Conservation (phyloP, 2,113 vertebrate genomes). For the Stegastes partitus region DNA sequence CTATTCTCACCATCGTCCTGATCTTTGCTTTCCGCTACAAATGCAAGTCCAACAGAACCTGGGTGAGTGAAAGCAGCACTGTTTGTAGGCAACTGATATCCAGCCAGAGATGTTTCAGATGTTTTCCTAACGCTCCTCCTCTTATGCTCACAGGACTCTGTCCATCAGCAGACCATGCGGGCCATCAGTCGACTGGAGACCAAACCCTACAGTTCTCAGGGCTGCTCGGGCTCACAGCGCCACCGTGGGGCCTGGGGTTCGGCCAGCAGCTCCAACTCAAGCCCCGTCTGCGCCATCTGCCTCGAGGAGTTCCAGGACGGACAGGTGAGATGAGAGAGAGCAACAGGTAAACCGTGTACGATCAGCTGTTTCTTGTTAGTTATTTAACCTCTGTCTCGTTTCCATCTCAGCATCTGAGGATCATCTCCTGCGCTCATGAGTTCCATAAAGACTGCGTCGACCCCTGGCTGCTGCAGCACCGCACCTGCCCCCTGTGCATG, state of each 20-base stretch:
- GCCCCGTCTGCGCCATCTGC: conserved; percentile 94
- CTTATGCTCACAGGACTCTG: conserved; percentile 84
- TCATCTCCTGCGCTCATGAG: conserved; percentile 96
- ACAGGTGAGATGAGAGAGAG: conserved; percentile 85
- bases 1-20: conserved; percentile 89
- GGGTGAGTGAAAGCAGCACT: conserved; percentile 82
- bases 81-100: not conserved
- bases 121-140: not conserved
- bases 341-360: not conserved
- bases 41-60: conserved; percentile 90
- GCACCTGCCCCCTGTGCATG: conserved; percentile 98
- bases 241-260: conserved; percentile 85
- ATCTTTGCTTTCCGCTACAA: conserved; percentile 91
- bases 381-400: not conserved
- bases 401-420: conserved; percentile 90
- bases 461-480: conserved; percentile 95
- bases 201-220: conserved; percentile 87
- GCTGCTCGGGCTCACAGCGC: conserved; percentile 77
- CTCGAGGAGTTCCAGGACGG: conserved; percentile 97
- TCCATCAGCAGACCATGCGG: conserved; percentile 93
- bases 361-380: not conserved
- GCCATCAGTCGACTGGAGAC: conserved; percentile 93
- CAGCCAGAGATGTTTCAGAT: not conserved
- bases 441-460: conserved; percentile 97
- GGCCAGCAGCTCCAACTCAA: conserved; percentile 91